These are phyloP conservation scores for Empidonax traillii DNA, from an alignment of 2,113 vertebrate species.

Conservation along the genomic window DNA sequence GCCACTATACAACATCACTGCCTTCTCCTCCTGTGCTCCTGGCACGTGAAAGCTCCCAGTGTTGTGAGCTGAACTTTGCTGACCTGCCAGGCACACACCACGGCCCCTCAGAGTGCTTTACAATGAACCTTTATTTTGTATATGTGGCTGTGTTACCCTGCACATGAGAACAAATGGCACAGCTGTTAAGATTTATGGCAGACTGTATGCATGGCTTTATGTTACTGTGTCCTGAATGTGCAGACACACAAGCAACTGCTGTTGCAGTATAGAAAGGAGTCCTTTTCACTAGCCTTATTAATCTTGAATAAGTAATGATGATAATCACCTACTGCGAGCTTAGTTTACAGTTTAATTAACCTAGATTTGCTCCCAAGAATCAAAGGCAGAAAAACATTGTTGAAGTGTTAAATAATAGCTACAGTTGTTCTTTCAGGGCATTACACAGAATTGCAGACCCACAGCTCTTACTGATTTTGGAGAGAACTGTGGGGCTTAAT, in stretches of 20 bases:
- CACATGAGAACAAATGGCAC: not conserved
- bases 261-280: rapidly evolving
- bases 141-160: not conserved
- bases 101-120: not conserved
- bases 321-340: not conserved
- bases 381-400: not conserved
- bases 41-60: not conserved
- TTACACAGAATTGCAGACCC: not conserved
- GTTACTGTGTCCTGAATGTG: not conserved
- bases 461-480: not conserved
- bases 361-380: not conserved
- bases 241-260: not conserved
- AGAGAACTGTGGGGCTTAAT: not conserved
- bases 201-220: not conserved
- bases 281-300: not conserved
- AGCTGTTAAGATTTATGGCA: not conserved
- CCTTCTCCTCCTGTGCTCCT: not conserved
- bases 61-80: not conserved
- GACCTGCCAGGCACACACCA: not conserved
- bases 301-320: not conserved
- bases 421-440: not conserved
- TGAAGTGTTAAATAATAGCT: not conserved
- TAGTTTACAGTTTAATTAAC: constrained; percentile 13
- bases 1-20: not conserved
- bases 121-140: not conserved